A percentile compares a stretch with the other conserved stretches of the same genome.
Evolutionary conservation across 2,797 vertebrate species (phyloP).

Genomic region (Ispidina lecontei): DNA sequence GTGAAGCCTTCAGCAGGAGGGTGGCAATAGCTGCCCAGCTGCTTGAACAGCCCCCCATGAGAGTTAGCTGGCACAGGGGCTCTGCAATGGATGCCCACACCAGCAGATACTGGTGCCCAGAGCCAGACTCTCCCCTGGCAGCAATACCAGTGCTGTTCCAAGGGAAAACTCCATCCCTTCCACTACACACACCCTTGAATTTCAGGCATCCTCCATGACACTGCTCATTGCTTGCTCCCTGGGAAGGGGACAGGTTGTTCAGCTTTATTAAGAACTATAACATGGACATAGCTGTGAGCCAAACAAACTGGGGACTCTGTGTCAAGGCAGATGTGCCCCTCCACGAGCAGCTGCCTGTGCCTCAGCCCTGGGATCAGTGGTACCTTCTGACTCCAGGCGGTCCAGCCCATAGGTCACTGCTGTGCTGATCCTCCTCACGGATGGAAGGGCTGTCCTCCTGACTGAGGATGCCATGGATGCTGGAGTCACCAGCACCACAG

Average conservation of each 20-base stretch:
- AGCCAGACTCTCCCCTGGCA: background rate
- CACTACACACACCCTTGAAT: background rate
- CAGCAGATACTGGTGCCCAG: background rate
- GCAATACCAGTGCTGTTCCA: background rate
- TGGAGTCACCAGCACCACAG: background rate
- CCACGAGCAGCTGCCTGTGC: background rate
- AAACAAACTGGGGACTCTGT: accelerated
- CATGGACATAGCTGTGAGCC: background rate
- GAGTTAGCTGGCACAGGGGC: background rate
- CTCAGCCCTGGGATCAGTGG: background rate
- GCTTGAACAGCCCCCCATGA: accelerated
- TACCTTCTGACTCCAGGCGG: slow-evolving; percentile 82
- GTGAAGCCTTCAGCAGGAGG: background rate
- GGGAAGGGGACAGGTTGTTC: background rate
- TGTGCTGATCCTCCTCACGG: slow-evolving; percentile 52
- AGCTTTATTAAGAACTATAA: background rate
- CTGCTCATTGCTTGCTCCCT: background rate
- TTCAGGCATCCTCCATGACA: background rate
- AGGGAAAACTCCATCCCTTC: background rate
- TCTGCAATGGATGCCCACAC: background rate
- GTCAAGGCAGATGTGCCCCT: background rate
- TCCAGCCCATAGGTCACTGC: slow-evolving; percentile 76
- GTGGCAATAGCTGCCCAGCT: background rate
- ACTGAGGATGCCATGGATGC: slow-evolving; percentile 37
- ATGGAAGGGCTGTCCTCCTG: slow-evolving; percentile 53